phyloP scores from a whole-genome alignment of 2,888 invertebrate genomes.

The Steinernema scapterisci region DNA sequence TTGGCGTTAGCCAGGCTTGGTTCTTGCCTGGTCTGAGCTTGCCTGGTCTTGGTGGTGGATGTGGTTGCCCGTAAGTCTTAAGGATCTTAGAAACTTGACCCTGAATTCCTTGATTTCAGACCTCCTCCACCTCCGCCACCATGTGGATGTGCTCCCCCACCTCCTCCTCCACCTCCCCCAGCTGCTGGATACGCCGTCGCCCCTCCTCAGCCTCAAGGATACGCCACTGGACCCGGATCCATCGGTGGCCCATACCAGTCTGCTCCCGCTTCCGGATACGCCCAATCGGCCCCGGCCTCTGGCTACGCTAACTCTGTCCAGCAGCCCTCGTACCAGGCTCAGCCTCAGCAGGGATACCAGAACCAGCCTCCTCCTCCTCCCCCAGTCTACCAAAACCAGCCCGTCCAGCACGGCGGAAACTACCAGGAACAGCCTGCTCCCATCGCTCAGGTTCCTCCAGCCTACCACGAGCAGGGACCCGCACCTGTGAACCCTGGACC shows the following conservation, averaged over 20 bases:
- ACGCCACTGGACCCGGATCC: background rate
- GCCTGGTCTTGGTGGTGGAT: conserved; percentile 27
- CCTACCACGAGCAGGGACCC: background rate
- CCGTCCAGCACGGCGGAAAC: background rate
- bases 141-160: background rate
- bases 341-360: conserved; percentile 26
- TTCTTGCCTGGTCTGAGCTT: conserved; percentile 27
- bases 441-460: background rate
- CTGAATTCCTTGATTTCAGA: background rate
- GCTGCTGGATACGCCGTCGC: background rate
- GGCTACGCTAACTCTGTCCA: conserved; percentile 11
- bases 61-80: conserved; percentile 32
- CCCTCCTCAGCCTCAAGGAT: conserved; percentile 22
- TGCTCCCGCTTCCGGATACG: background rate
- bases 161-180: conserved; percentile 13
- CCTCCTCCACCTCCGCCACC: conserved; percentile 17
- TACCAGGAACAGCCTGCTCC: background rate
- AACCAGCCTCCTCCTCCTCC: conserved; percentile 22
- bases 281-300: conserved; percentile 1
- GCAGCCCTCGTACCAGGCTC: background rate
- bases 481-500: background rate
- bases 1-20: conserved; percentile 19
- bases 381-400: background rate
- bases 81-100: background rate
- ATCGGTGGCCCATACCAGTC: background rate